Percentiles rank a stretch among this genome's conserved stretches.
Evolutionary conservation across 2,113 vertebrate species (phyloP).

Genomic region (Chascanopsetta lugubris): DNA sequence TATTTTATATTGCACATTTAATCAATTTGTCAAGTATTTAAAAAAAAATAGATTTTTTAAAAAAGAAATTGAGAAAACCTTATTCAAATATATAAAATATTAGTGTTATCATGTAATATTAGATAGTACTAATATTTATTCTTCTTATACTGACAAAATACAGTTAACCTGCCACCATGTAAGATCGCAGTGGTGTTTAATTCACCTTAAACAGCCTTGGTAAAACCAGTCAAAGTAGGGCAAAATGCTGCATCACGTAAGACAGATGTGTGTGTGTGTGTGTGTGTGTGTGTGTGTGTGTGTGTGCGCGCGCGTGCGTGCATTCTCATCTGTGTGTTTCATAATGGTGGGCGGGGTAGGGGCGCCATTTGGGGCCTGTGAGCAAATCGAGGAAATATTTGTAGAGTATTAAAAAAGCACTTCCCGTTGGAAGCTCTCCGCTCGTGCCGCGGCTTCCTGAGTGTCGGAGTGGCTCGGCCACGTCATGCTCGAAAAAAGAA

Average conservation of each 20-base stretch:
- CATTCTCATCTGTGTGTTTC: not conserved
- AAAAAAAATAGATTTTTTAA: too few relatives aligned
- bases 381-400: constrained; percentile 57
- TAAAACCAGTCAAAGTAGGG: not conserved
- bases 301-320: too few relatives aligned
- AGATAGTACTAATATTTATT: too few relatives aligned
- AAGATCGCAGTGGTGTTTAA: not conserved
- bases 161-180: not conserved
- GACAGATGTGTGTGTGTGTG: constrained; percentile 12
- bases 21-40: too few relatives aligned
- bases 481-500: constrained; percentile 13
- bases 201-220: not conserved
- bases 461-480: constrained; percentile 15
- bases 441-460: constrained; percentile 52
- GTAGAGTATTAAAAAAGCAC: constrained; percentile 39
- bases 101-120: too few relatives aligned
- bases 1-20: too few relatives aligned
- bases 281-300: not conserved
- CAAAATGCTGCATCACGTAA: not conserved
- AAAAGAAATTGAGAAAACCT: too few relatives aligned
- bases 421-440: constrained; percentile 52
- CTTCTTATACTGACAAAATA: not conserved
- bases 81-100: too few relatives aligned
- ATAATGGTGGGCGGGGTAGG: not conserved
- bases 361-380: constrained; percentile 28